Evolutionary conservation across 2,888 invertebrate genomes (phyloP), one percentile per base, ranked within the genome.

Genomic region (Rugalucina vietnamica): DNA sequence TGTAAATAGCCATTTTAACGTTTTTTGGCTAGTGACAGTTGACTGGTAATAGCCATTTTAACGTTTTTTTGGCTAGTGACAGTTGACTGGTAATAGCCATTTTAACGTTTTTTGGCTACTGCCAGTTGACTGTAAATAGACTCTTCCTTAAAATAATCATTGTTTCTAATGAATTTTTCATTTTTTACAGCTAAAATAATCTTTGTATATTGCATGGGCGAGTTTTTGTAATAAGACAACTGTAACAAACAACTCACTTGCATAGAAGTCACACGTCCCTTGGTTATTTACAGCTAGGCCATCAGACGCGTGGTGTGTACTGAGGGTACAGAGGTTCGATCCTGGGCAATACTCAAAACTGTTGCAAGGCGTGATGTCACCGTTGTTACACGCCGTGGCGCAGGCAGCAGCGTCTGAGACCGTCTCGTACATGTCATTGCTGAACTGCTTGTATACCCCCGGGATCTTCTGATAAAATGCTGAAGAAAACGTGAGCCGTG

Each of bases 271-370:
- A 65, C 92, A 91, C 29, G 80, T 76, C 36, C 81, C 76, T 27
- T 80, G 34, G 1, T 74, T 79, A 0, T 81, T 57, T 27, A 90
- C 69, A 0, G 79, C 50, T 10, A 37, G 54, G 2, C 91, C 91
- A 36, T 90, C 90, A 0, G 82, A 81, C 4, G 87, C 89, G 57
- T 88, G 86, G 3, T 82, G 85, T 73, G 60, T 84, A 57, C 91
- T 91, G 29, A 92, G 76, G 5, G 87, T 84, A 82, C 93, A 93
- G 18, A 89, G 76, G 21, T 86, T 82, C 18, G 81, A 85, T 3
- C 71, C 32, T 4, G 88, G 78, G 75, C 91, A 92, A 75, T 86
- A 90, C 50, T 93, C 93, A 78, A 93, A 93, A 54, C 90, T 89
- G 65, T 90, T 88, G 76, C 93, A 93, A 34, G 65, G 65, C 18